Base-by-base conservation (phyloP, 2,888 invertebrate genomes). In the Venusia cambrica region DNA sequence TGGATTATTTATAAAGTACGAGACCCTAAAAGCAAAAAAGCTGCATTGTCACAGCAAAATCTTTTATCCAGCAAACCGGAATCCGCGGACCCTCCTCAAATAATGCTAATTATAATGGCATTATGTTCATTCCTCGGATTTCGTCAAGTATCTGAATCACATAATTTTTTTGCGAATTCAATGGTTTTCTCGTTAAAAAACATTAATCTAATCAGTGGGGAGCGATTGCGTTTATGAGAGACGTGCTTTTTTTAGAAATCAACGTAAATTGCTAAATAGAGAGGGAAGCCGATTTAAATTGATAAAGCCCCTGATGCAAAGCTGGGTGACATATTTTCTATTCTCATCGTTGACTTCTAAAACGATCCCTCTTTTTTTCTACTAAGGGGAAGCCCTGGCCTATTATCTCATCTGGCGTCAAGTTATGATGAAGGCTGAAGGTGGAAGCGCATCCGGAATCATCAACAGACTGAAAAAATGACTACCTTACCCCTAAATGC, bases 41-140 rank as follows among this genome's bases (percentile, higher is more conserved):
- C 41, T 44, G 61, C 70, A 73, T 81, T 81, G 79, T 80, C 73
- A 66, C 71, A 67, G 65, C 70, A 56, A 77, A 81, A 76, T 78
- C 66, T 81, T 50, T 80, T 83, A 81, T 80, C 71, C 72, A 62
- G 69, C 68, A 85, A 84, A 87, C 85, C 78, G 80, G 84, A 80
- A 83, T 84, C 72, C 60, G 58, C 68, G 66, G 74, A 73, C 78
- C 81, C 81, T 80, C 64, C 67, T 61, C 63, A 71, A 80, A 81
- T 84, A 81, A 84, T 81, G 81, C 84, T 85, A 85, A 87, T 87
- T 81, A 76, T 84, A 85, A 85, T 83, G 71, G 77, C 74, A 85
- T 83, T 85, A 85, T 81, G 79, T 83, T 83, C 78, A 81, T 83
- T 81, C 78, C 66, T 48, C 53, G 78, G 73, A 78, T 79, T 75